These are phyloP conservation scores for Coremacera marginata DNA, from an alignment of 2,888 invertebrate species.

Conservation along the genomic window DNA sequence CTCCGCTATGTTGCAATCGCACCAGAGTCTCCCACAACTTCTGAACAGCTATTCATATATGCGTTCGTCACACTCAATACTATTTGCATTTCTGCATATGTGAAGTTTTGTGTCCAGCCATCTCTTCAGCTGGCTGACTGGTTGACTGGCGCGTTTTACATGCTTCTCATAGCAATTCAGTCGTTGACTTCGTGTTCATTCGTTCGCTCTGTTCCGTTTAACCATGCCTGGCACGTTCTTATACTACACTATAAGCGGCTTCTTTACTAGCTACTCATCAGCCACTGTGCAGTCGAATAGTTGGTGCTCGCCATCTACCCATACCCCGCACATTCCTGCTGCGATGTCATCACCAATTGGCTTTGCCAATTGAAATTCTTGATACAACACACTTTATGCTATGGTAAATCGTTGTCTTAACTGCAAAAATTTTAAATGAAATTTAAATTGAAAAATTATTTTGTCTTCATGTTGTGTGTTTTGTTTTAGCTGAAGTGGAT, in stretches of 20 bases:
- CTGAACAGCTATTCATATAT: neutral
- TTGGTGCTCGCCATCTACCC: too few relatives aligned
- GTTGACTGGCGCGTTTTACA: neutral
- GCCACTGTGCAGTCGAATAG: too few relatives aligned
- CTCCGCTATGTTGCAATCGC: constrained; percentile 21
- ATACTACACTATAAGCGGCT: too few relatives aligned
- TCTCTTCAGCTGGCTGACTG: neutral
- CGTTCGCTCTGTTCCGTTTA: neutral
- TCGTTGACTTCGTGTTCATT: neutral
- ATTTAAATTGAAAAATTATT: neutral
- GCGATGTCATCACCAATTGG: too few relatives aligned
- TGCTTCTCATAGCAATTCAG: constrained; percentile 9
- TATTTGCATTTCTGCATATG: constrained; percentile 17
- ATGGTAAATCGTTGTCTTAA: neutral
- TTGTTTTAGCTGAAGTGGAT: too few relatives aligned
- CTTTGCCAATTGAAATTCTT: neutral
- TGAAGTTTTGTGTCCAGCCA: neutral
- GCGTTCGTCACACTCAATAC: neutral
- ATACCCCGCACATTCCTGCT: too few relatives aligned
- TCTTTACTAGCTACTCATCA: too few relatives aligned
- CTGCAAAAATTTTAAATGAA: constrained; percentile 2
- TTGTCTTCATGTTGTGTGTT: too few relatives aligned
- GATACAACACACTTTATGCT: neutral
- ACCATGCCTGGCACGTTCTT: constrained; percentile 26
- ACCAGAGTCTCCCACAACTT: neutral